These are phyloP conservation scores for Aphodius sticticus DNA, from an alignment of 2,888 invertebrate genomes.

Conservation along the genomic window DNA sequence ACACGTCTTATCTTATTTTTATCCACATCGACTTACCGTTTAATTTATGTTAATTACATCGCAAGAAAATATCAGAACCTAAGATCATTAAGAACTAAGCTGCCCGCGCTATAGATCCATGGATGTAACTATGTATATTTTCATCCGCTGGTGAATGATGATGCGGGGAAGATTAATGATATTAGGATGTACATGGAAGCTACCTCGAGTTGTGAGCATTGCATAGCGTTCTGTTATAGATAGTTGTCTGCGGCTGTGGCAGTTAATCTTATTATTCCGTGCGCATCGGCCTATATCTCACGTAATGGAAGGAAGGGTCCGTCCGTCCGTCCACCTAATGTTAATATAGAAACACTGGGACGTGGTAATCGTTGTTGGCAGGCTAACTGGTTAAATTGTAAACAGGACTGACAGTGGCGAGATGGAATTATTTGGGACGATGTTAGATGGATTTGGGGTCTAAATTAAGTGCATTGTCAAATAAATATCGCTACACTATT, in stretches of 20 bases:
- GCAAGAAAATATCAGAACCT: not conserved
- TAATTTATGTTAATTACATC: not conserved
- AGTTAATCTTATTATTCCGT: not conserved
- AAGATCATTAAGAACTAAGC: not conserved
- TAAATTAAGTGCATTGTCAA: too few relatives aligned
- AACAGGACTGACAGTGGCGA: not conserved
- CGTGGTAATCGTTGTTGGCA: not conserved
- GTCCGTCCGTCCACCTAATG: not conserved
- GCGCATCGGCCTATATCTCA: not conserved
- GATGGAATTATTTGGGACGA: slow-evolving; percentile 4
- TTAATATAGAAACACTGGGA: not conserved
- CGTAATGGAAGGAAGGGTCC: slow-evolving; percentile 4
- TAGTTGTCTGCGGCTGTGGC: not conserved
- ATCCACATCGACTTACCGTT: not conserved
- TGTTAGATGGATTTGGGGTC: not conserved
- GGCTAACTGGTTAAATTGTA: not conserved
- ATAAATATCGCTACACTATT: too few relatives aligned
- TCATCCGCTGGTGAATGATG: not conserved
- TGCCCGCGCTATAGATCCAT: not conserved
- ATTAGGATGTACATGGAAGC: not conserved
- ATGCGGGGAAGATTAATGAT: not conserved
- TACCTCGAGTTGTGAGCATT: not conserved
- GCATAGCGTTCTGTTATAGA: not conserved
- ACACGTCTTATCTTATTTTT: too few relatives aligned
- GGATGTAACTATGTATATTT: not conserved